These are phyloP conservation scores for Notiomystis cincta DNA, from an alignment of 2,113 vertebrate species.

Conservation along the genomic window DNA sequence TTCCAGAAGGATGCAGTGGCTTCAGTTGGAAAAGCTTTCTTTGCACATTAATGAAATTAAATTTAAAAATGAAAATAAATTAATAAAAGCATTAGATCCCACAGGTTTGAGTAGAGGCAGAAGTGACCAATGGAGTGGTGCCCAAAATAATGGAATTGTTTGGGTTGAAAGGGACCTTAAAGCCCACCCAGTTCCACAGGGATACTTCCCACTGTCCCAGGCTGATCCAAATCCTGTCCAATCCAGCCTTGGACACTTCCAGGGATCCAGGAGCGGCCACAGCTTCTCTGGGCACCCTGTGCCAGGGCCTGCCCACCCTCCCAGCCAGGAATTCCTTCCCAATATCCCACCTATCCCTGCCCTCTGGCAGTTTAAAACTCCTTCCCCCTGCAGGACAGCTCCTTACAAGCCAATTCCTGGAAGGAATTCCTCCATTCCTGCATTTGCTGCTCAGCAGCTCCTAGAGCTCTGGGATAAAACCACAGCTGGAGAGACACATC, in stretches of 20 bases:
- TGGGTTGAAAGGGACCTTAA: neutral
- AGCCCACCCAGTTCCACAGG: neutral
- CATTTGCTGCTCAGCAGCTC: neutral
- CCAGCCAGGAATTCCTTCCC: neutral
- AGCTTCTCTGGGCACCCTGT: neutral
- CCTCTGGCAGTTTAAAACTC: neutral
- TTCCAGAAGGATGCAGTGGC: neutral
- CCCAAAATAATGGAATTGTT: neutral
- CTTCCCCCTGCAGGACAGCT: neutral
- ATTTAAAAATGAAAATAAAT: neutral
- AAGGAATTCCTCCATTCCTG: neutral
- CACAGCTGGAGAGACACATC: neutral
- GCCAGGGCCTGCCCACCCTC: neutral
- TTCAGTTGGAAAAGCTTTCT: neutral
- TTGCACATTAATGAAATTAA: neutral
- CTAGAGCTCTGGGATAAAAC: neutral
- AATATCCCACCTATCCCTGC: neutral
- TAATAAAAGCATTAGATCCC: neutral
- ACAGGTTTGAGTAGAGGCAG: neutral
- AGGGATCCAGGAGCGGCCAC: neutral
- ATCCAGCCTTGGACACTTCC: neutral
- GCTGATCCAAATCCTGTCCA: neutral
- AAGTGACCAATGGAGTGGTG: accelerated
- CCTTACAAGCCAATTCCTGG: neutral
- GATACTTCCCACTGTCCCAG: neutral